phyloP scores from a whole-genome alignment of 53 echinoderm and acorn worm genomes.

The Holothuria scabra region DNA sequence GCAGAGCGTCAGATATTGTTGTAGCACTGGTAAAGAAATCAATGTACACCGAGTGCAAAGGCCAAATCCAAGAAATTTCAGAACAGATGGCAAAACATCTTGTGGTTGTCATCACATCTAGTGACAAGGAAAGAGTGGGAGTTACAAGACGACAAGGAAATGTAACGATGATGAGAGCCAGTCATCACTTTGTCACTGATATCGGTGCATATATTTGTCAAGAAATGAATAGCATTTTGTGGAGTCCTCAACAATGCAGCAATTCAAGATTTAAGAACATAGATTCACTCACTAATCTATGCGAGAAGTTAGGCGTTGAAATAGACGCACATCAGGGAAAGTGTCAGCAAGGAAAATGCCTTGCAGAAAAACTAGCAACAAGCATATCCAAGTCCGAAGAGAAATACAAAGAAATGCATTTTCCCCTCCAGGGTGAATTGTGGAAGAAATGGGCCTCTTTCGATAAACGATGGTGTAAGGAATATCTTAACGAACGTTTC shows the following conservation, averaged over 20 bases:
- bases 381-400: not conserved
- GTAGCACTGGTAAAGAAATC: not conserved
- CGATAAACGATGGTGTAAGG: conserved; percentile 12
- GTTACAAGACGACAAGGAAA: not conserved
- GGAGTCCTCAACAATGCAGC: not conserved
- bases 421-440: conserved; percentile 6
- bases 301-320: not conserved
- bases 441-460: conserved; percentile 25
- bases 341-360: not conserved
- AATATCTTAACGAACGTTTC: not conserved
- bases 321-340: not conserved
- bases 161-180: not conserved
- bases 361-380: not conserved
- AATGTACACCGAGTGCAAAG: not conserved
- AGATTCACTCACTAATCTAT: not conserved
- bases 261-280: not conserved
- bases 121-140: not conserved
- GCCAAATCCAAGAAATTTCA: not conserved
- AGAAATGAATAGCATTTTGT: conserved; percentile 8
- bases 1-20: conserved; percentile 19
- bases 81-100: not conserved
- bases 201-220: conserved; percentile 8
- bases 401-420: not conserved
- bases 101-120: not conserved
- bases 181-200: not conserved